A percentile compares a stretch with the other conserved stretches of the same genome.
Evolutionary conservation across 2,113 vertebrate genomes (phyloP).

Genomic region (Eidolon helvum): DNA sequence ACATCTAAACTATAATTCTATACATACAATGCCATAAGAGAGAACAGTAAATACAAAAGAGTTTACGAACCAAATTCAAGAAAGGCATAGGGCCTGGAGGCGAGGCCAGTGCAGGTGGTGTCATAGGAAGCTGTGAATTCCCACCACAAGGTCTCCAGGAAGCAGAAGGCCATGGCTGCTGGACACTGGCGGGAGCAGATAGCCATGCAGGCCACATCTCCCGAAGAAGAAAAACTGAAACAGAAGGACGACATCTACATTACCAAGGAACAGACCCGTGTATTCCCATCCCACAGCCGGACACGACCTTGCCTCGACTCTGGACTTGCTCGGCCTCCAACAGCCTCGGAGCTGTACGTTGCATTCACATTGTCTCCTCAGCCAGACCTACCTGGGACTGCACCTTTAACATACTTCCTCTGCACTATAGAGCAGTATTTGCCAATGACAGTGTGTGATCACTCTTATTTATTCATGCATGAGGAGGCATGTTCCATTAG

Average conservation of each 20-base stretch:
- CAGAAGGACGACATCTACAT: background rate
- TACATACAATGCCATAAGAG: rapidly evolving
- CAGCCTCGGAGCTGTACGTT: background rate
- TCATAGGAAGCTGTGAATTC: constrained; percentile 92
- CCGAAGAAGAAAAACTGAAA: constrained; percentile 90
- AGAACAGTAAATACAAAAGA: background rate
- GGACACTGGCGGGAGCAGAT: constrained; percentile 92
- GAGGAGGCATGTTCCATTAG: background rate
- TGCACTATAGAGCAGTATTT: background rate
- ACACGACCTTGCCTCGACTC: background rate
- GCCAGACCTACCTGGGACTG: background rate
- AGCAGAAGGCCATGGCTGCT: constrained; percentile 93
- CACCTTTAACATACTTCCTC: background rate
- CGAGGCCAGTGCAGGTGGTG: constrained; percentile 85
- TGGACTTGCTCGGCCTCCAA: background rate
- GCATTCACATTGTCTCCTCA: rapidly evolving
- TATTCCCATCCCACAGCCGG: background rate
- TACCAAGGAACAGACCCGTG: background rate
- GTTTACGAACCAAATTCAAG: constrained; percentile 94
- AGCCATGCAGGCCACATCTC: constrained; percentile 92
- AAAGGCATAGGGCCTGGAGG: constrained; percentile 93
- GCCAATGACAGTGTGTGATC: background rate
- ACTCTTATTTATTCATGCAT: background rate
- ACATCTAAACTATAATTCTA: background rate
- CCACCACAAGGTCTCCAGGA: constrained; percentile 95